A percentile compares a stretch with the other conserved stretches of the same genome.
Conservation (phyloP, 2,113 vertebrate species). For the Microtus montanus region DNA sequence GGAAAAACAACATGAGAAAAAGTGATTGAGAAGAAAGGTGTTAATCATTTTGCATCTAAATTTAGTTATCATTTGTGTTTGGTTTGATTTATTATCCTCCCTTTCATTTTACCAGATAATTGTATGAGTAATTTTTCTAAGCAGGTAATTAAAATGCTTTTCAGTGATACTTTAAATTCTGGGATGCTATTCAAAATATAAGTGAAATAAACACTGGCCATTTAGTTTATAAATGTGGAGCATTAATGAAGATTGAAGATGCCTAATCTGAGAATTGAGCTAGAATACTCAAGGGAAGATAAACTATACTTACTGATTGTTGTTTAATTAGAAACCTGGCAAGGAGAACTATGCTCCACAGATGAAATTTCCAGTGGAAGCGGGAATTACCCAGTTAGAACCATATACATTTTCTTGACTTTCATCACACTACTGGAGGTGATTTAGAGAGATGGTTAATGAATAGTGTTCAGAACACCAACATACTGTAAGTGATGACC, state of each 20-base stretch:
- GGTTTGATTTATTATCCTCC: background rate
- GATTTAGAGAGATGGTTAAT: background rate
- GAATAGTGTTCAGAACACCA: background rate
- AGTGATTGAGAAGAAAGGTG: background rate
- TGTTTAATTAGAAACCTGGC: background rate
- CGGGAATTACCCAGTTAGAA: background rate
- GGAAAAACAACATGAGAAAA: background rate
- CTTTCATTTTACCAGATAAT: conserved; percentile 21
- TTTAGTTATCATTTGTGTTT: background rate
- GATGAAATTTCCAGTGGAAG: background rate
- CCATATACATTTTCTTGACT: background rate
- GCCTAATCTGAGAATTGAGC: background rate
- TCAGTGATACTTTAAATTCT: conserved; percentile 12
- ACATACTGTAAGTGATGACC: conserved; percentile 57
- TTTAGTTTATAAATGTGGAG: background rate
- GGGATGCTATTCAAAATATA: conserved; percentile 27
- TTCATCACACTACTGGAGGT: background rate
- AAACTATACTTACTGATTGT: background rate
- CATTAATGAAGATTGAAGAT: conserved; percentile 1
- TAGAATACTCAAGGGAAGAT: background rate
- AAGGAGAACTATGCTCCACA: background rate
- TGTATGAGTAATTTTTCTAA: conserved; percentile 12
- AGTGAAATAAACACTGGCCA: conserved; percentile 2
- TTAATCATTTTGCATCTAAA: background rate
- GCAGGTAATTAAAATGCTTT: conserved; percentile 18